A percentile compares a stretch with the other conserved stretches of the same genome.
Conservation (phyloP, 2,888 invertebrate genomes). For the Dinocampus coccinellae region DNA sequence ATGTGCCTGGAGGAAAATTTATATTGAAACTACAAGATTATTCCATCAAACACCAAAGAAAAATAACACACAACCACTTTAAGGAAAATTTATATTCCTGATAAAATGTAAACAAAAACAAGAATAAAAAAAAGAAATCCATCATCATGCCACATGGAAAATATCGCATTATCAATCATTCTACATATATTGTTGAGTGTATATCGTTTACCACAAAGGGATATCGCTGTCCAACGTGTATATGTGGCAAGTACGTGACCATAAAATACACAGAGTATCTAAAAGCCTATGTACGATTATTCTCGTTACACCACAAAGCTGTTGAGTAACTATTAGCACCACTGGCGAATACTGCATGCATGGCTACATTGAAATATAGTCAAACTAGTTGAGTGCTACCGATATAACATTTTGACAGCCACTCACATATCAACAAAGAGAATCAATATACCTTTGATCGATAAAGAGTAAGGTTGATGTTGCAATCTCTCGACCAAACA, state of each 20-base stretch:
- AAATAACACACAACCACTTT: not conserved
- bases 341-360: not conserved
- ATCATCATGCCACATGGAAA: not conserved
- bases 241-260: slow-evolving; percentile 13
- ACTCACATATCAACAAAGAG: not conserved
- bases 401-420: slow-evolving; percentile 11
- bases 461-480: not conserved
- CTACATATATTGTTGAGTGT: slow-evolving; percentile 2
- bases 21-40: not conserved
- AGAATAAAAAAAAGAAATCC: not conserved
- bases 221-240: not conserved
- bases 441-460: slow-evolving; percentile 19
- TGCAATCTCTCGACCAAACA: not conserved
- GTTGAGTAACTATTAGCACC: slow-evolving; percentile 3
- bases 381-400: not conserved
- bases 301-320: slow-evolving; percentile 42
- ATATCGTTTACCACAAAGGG: slow-evolving; percentile 2
- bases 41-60: not conserved
- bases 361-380: not conserved
- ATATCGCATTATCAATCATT: slow-evolving; percentile 11
- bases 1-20: not conserved
- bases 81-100: not conserved
- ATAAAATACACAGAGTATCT: slow-evolving; percentile 28
- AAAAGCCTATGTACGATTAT: slow-evolving; percentile 37
- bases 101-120: not conserved